Evolutionary conservation across 2,113 vertebrate genomes (phyloP).

Genomic region (Oryctolagus cuniculus): DNA sequence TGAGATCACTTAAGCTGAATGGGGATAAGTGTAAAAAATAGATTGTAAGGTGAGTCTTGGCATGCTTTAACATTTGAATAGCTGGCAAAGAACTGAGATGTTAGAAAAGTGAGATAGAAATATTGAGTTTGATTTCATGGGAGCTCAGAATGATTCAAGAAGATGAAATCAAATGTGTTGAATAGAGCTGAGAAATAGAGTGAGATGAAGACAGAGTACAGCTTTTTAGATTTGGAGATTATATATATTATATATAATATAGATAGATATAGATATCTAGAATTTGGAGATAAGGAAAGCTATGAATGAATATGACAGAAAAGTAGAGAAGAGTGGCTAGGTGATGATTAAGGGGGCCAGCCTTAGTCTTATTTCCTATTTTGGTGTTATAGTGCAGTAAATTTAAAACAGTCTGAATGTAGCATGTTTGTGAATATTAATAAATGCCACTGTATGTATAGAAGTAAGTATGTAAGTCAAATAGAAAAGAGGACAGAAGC

Average conservation of each 20-base stretch:
- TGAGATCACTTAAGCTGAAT: slow-evolving; percentile 14
- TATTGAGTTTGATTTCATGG: neutral
- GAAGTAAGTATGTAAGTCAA: neutral
- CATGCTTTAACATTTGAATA: neutral
- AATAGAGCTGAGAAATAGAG: neutral
- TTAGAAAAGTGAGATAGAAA: neutral
- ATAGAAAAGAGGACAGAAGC: slow-evolving; percentile 52
- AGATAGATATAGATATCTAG: neutral
- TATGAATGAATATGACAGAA: neutral
- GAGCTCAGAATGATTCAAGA: neutral
- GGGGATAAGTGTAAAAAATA: slow-evolving; percentile 20
- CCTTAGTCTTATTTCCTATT: neutral
- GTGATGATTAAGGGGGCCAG: neutral
- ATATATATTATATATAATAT: no score
- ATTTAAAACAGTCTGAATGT: neutral
- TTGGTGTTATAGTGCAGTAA: neutral
- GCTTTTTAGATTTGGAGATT: neutral
- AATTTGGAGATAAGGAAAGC: neutral
- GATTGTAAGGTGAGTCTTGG: neutral
- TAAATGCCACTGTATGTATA: neutral
- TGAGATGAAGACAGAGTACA: neutral
- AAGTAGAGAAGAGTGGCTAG: neutral
- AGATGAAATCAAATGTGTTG: slow-evolving; percentile 26
- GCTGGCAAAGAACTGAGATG: neutral
- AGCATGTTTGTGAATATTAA: neutral